Percentiles rank a stretch among this genome's conserved stretches.
Evolutionary conservation across 2,888 invertebrate genomes (phyloP).

Genomic region (Petrolisthes manimaculis): DNA sequence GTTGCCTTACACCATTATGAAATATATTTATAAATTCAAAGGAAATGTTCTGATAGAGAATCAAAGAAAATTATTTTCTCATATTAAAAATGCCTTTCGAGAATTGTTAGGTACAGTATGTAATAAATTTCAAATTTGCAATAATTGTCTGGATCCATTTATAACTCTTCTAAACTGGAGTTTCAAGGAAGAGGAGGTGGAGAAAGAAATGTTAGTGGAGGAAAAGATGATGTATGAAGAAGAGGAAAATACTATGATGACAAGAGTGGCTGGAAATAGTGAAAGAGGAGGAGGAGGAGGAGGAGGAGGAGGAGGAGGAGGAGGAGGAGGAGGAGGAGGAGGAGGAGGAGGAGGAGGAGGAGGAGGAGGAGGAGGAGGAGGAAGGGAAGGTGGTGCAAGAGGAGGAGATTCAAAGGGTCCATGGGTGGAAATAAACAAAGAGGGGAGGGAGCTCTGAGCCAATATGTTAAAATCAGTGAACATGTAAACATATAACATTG

Average conservation of each 20-base stretch:
- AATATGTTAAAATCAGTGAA: background rate
- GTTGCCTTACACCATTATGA: too few relatives aligned
- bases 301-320: background rate
- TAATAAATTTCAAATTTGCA: too few relatives aligned
- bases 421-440: background rate
- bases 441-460: conserved; percentile 2
- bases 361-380: too few relatives aligned
- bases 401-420: background rate
- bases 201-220: conserved; percentile 17
- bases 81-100: too few relatives aligned
- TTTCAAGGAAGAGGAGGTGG: conserved; percentile 17
- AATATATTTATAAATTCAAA: too few relatives aligned
- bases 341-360: conserved; percentile 4
- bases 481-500: too few relatives aligned
- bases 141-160: too few relatives aligned
- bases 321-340: background rate
- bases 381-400: background rate
- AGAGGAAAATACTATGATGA: background rate
- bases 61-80: too few relatives aligned
- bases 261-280: background rate
- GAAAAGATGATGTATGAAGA: conserved; percentile 5
- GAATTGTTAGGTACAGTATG: too few relatives aligned
- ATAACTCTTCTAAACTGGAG: too few relatives aligned
- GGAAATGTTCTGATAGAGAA: too few relatives aligned
- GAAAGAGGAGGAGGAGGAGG: conserved; percentile 14